These are phyloP conservation scores for Electrona antarctica DNA, from an alignment of 2,113 vertebrate species.

Conservation along the genomic window DNA sequence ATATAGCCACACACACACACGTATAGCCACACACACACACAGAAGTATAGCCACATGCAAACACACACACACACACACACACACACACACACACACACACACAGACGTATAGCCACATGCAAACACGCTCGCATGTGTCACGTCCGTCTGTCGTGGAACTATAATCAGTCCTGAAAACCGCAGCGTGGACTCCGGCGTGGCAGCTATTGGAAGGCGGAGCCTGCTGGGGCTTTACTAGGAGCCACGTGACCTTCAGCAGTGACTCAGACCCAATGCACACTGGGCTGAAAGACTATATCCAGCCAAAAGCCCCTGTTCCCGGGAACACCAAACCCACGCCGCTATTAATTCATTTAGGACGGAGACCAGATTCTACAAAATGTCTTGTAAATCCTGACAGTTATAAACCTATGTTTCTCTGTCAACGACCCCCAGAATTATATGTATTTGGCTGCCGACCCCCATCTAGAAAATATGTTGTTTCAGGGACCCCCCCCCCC, in stretches of 20 bases:
- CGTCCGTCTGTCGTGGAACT: slow-evolving; percentile 56
- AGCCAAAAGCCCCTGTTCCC: slow-evolving; percentile 9
- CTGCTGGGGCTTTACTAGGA: slow-evolving; percentile 30
- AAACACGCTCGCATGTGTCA: not conserved
- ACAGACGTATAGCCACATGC: not conserved
- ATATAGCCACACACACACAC: too few relatives aligned
- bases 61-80: too few relatives aligned
- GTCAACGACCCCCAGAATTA: too few relatives aligned
- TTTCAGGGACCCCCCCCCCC: too few relatives aligned
- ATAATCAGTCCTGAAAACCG: slow-evolving; percentile 62
- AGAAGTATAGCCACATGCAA: too few relatives aligned
- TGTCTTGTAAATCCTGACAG: too few relatives aligned
- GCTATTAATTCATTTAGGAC: too few relatives aligned
- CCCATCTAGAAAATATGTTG: too few relatives aligned
- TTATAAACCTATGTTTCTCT: too few relatives aligned
- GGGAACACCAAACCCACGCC: slow-evolving; percentile 13
- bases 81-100: not conserved
- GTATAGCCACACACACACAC: too few relatives aligned
- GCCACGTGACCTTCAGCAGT: slow-evolving; percentile 74
- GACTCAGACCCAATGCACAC: slow-evolving; percentile 30
- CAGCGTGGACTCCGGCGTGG: slow-evolving; percentile 43
- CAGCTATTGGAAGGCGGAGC: slow-evolving; percentile 31
- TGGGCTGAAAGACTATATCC: slow-evolving; percentile 43
- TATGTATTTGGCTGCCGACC: too few relatives aligned
- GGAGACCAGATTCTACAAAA: too few relatives aligned